phyloP scores from a whole-genome alignment of 2,888 invertebrate genomes.

The Acheta domesticus region DNA sequence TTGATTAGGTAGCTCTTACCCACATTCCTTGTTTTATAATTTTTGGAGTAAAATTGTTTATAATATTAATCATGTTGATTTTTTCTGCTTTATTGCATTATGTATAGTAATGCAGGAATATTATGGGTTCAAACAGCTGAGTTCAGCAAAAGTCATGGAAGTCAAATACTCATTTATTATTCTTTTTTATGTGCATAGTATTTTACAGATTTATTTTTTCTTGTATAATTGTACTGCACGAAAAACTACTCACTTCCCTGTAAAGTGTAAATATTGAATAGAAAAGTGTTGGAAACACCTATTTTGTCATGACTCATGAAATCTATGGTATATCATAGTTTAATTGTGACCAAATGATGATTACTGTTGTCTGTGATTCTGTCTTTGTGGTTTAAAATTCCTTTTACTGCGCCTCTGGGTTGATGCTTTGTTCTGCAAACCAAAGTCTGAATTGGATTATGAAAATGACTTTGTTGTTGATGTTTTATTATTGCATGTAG shows the following conservation, averaged over 20 bases:
- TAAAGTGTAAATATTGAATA: not conserved
- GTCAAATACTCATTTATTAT: not conserved
- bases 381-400: not conserved
- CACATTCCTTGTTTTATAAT: not conserved
- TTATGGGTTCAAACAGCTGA: not conserved
- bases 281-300: not conserved
- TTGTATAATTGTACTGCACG: no score
- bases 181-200: not conserved
- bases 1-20: not conserved
- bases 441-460: not conserved
- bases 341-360: not conserved
- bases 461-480: not conserved
- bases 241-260: no score
- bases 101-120: not conserved
- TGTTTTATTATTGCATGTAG: not conserved
- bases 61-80: not conserved
- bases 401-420: not conserved
- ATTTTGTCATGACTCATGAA: not conserved
- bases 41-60: not conserved
- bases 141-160: not conserved
- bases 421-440: not conserved
- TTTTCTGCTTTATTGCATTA: not conserved
- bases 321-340: not conserved
- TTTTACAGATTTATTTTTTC: no score
- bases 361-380: constrained; percentile 2